Base-by-base conservation (phyloP, 2,888 invertebrate species). In the Diloba caeruleocephala region DNA sequence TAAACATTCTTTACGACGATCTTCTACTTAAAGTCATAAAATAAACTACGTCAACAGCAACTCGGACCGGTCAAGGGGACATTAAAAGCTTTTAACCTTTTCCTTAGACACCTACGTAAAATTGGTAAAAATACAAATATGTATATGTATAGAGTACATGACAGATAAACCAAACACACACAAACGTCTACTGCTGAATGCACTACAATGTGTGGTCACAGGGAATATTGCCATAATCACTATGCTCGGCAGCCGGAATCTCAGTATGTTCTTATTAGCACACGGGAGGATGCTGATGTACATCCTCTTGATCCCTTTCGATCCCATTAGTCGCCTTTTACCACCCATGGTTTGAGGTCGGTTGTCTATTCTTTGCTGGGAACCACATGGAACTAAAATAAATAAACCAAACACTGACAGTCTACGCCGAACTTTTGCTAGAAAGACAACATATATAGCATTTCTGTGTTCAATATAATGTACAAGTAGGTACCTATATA, bases 41-140 rank as follows among this genome's bases (percentile, higher is more conserved):
- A 83, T 79, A 84, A 85, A 82, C 81, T 75, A 81, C 71, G 55
- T 71, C 63, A 71, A 73, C 74, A 74, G 71, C 62, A 69, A 73
- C 70, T 59, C 57, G 38, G 52, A 51, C 62, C 60, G 66, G 63
- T 59, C 63, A 71, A 46, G 54, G 55, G 58, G 66, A 66, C 66
- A 69, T 80, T 78, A 85, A 60, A 82, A 83, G 82, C 78, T 79
- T 85, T 84, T 75, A 71, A 72, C 63, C 76, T 69, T n/a, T 63
- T 66, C 55, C 57, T 56, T 44, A 41, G 25, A 28, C 50, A 58
- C 48, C 45, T 56, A 38, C n/a, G n/a, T n/a, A n/a, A n/a, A 65
- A 70, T 62, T 53, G 67, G 54, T 59, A 44, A 51, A 45, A 63
- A 56, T 7, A 21, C 21, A 48, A 70, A 42, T 53, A 37, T n/a